Base-by-base conservation (phyloP, 2,797 vertebrate species). In the Schizopygopsis pylzovi region DNA sequence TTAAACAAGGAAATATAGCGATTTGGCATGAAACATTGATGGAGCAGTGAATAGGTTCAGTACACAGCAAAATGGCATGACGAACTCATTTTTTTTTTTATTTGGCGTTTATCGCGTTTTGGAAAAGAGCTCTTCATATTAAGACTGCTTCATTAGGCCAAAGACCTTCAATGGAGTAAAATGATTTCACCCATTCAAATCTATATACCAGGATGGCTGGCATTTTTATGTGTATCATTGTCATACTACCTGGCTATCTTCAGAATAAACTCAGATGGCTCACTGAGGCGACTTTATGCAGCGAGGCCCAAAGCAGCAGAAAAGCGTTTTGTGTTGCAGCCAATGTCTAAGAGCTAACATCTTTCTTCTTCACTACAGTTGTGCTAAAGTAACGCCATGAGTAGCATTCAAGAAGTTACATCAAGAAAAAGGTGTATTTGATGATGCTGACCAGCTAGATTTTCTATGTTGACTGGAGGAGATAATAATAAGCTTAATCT, bases 361-460 rank as follows among this genome's bases (percentile, higher is more conserved):
- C 15, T 71, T 81, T 39, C 18, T 68, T 68, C 61, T 82, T 71
- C 28, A 56, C 3, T 71, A 71, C 65, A 82, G 65, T 7, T 71
- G 33, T 82, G 65, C 18, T 56, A 37, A 71, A 82, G 33, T 71
- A 82, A 71, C 47, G 41, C 65, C 5, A 43, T 71, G 12, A 56
- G 61, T 49, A 33, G 15, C 43, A 79, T 79, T 67, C 33, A 54
- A 61, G 76, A 22, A 39, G 76, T 61, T 79, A 79, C 76, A 79
- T 59, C 54, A 79, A 79, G 52, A 22, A 77, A 56, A 20, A 56
- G 18, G 6, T 20, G 52, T 54, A 18, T 22, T 9, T 56, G 52
- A 56, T 56, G 18, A 43, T 43, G 41, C 18, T 56, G 52, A 47
- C 3, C 45, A 47, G 45, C 1, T 47, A 47, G 3, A 45, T 45